Percentiles rank a stretch among this genome's conserved stretches.
These are phyloP conservation scores for Regulus satrapa DNA, from an alignment of 2,113 vertebrate genomes.

Conservation along the genomic window DNA sequence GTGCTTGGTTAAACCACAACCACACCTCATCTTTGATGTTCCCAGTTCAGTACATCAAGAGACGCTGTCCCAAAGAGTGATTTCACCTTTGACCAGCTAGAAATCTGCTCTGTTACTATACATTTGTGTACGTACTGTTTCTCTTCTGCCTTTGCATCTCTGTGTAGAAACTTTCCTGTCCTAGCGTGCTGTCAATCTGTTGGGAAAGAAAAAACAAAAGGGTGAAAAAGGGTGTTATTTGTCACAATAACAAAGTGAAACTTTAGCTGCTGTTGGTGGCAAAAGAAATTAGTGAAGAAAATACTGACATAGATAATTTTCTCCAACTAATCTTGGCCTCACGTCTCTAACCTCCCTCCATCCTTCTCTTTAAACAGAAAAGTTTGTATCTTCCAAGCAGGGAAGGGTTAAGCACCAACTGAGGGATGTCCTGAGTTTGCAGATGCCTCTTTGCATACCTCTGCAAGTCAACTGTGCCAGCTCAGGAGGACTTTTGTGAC, in stretches of 20 bases:
- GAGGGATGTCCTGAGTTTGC: background rate
- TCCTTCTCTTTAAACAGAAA: background rate
- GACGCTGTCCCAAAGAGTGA: background rate
- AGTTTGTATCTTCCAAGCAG: background rate
- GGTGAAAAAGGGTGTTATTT: background rate
- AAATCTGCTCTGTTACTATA: background rate
- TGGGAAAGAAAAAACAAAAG: background rate
- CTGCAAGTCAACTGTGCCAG: background rate
- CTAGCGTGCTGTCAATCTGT: background rate
- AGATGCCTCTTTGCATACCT: background rate
- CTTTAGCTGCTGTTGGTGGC: background rate
- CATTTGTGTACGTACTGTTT: conserved; percentile 34
- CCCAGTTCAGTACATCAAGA: background rate
- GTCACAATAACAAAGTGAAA: background rate
- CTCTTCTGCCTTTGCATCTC: conserved; percentile 38
- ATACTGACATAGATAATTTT: background rate
- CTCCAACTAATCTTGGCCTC: background rate
- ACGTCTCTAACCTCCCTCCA: background rate
- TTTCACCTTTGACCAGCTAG: background rate
- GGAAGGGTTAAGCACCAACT: background rate
- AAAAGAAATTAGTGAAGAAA: background rate
- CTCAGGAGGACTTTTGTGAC: background rate
- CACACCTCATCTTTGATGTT: background rate
- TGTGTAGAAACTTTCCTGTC: background rate
- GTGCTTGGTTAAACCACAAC: background rate